phyloP scores from a whole-genome alignment of 92 coral and sea anemone genomes.

The Plumapathes pennacea region DNA sequence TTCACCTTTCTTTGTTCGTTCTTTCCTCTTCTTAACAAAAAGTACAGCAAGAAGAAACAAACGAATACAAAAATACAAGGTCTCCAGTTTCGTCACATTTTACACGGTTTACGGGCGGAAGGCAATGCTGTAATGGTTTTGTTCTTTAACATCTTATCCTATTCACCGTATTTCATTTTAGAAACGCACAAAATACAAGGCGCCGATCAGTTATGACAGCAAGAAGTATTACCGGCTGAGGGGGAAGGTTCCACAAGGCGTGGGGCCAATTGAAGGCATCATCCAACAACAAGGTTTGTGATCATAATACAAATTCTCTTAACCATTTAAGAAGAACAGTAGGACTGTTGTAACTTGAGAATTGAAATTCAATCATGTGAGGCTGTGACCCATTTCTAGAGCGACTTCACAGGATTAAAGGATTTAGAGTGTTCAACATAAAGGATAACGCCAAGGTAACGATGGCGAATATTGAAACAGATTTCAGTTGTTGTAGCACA shows the following conservation, averaged over 20 bases:
- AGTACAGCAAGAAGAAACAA: too few relatives aligned
- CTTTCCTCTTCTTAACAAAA: not conserved
- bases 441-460: too few relatives aligned
- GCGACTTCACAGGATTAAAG: too few relatives aligned
- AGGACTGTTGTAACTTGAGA: too few relatives aligned
- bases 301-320: too few relatives aligned
- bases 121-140: not conserved
- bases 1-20: not conserved
- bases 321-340: too few relatives aligned
- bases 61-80: too few relatives aligned
- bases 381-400: too few relatives aligned
- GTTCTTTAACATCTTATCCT: not conserved
- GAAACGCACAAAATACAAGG: conserved; percentile 68
- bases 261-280: conserved; percentile 79
- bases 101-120: not conserved
- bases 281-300: conserved; percentile 57
- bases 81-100: not conserved
- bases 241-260: conserved; percentile 55
- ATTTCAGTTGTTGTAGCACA: too few relatives aligned
- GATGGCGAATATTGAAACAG: too few relatives aligned
- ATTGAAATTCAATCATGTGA: too few relatives aligned
- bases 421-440: too few relatives aligned
- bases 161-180: not conserved
- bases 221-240: conserved; percentile 63
- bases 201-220: conserved; percentile 81